Base-by-base conservation (phyloP, 2,888 invertebrate genomes). In the Nymphalis c-album region DNA sequence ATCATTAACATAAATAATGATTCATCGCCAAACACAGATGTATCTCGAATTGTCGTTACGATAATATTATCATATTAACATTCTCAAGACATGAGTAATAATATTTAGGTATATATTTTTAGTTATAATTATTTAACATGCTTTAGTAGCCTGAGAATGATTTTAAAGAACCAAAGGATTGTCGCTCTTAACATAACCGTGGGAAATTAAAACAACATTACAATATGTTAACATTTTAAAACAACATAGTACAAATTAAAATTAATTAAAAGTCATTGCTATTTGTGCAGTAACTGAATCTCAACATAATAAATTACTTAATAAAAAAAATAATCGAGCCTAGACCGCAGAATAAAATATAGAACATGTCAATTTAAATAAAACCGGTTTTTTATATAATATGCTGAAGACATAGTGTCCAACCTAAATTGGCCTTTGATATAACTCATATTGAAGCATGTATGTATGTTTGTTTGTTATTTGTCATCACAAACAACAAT, bases 1-100 rank as follows among this genome's bases (percentile, higher is more conserved):
- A 72, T 76, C 78, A 78, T 73, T 73, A 75, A 69, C 70, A 74
- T 72, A 75, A 73, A 77, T 73, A 75, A 70, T 76, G 76, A 77
- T 71, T 77, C 76, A 78, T 66, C 58, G 60, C 67, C 70, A 73
- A 78, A 77, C 76, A 77, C 74, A 77, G 75, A 78, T 78, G 77
- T 77, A 73, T 75, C 69, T 72, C 67, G 67, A 67, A 70, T 67
- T 70, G 71, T 73, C 67, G 67, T 64, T 71, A 67, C 51, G 63
- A 71, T 57, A 57, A 57, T 71, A 70, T 73, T 73, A 73, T 73
- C 69, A 72, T 66, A 63, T 68, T 72, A 69, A 76, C 75, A 76
- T 77, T 77, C 77, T 65, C 74, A 75, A 74, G 60, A 68, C 64
- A 69, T 78, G 76, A 76, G 66, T 74, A 76, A 76, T 72, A 60